phyloP scores from a whole-genome alignment of 2,888 invertebrate species.

The Colletes collaris region DNA sequence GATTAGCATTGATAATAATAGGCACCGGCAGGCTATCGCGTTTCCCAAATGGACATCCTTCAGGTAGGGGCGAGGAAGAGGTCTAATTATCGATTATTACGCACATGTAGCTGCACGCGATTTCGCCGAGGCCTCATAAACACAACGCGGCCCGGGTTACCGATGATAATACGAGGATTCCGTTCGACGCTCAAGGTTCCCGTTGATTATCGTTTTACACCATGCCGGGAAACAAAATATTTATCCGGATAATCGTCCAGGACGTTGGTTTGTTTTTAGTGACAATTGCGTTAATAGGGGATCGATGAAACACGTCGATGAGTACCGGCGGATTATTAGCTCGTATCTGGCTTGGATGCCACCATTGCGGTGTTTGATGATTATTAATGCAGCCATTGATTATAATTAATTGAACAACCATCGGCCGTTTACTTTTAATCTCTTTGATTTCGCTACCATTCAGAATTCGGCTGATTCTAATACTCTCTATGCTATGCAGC shows the following conservation, averaged over 20 bases:
- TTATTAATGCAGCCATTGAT: background rate
- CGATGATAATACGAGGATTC: constrained; percentile 31
- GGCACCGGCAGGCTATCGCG: constrained; percentile 57
- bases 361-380: background rate
- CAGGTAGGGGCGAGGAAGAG: constrained; percentile 32
- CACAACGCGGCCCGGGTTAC: constrained; percentile 14
- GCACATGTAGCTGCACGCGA: constrained; percentile 47
- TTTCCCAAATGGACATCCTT: constrained; percentile 63
- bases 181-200: background rate
- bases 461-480: too few species aligned
- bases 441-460: too few species aligned
- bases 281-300: constrained; percentile 18
- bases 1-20: constrained; percentile 66
- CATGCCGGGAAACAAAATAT: background rate
- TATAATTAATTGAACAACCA: background rate
- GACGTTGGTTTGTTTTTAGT: constrained; percentile 34
- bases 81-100: constrained; percentile 66
- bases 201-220: constrained; percentile 22
- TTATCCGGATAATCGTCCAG: constrained; percentile 17
- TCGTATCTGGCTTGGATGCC: background rate
- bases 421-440: too few species aligned
- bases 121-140: constrained; percentile 45
- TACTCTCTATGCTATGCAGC: too few species aligned
- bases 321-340: background rate
- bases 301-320: background rate